A percentile compares a stretch with the other conserved stretches of the same genome.
These are phyloP conservation scores for Cephalotes varians DNA, from an alignment of 2,888 invertebrate genomes.

Conservation along the genomic window DNA sequence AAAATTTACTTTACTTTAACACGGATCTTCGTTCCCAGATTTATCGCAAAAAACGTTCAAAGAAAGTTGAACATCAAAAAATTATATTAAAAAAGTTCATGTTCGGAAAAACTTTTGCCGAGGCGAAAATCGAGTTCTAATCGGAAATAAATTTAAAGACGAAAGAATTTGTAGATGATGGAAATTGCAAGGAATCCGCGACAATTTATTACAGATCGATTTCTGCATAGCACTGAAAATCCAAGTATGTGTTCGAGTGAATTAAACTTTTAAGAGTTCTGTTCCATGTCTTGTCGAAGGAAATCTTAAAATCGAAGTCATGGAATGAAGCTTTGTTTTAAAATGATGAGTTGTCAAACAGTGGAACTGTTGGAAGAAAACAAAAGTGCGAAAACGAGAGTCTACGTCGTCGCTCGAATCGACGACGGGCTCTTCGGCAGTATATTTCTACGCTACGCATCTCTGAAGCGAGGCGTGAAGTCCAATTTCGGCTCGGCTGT, in stretches of 20 bases:
- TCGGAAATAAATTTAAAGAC: conserved; percentile 9
- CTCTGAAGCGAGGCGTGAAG: conserved; percentile 52
- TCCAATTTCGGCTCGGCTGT: conserved; percentile 62
- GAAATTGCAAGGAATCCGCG: conserved; percentile 6
- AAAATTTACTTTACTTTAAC: conserved; percentile 16
- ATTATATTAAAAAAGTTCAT: conserved; percentile 16
- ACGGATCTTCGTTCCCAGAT: background rate
- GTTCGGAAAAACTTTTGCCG: background rate
- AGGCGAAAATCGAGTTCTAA: background rate
- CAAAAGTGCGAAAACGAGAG: background rate
- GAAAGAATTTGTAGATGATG: background rate
- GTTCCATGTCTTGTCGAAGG: background rate
- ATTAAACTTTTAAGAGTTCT: background rate
- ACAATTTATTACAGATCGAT: background rate
- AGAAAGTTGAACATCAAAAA: background rate
- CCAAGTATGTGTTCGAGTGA: background rate
- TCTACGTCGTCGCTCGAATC: conserved; percentile 29
- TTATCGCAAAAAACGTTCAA: conserved; percentile 4
- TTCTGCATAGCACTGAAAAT: background rate
- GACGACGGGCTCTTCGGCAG: conserved; percentile 58
- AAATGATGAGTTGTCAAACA: background rate
- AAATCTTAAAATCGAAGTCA: background rate
- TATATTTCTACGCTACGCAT: conserved; percentile 58
- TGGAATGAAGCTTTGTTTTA: background rate
- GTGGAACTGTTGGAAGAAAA: background rate